Percentiles rank a stretch among this genome's conserved stretches.
phyloP scores from a whole-genome alignment of 2,113 vertebrate genomes.

The Eurypyga helias region DNA sequence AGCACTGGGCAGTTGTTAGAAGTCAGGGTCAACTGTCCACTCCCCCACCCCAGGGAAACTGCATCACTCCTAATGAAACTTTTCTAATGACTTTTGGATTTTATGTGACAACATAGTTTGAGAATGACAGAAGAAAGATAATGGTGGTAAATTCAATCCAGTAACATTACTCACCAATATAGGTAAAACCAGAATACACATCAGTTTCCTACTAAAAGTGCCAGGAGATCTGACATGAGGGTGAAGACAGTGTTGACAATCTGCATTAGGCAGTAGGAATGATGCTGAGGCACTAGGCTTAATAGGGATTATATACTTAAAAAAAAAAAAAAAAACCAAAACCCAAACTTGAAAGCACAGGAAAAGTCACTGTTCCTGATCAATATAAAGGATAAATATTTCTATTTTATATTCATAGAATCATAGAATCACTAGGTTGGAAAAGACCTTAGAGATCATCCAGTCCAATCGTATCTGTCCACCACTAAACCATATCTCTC shows the following conservation, averaged over 20 bases:
- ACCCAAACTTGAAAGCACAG: not conserved
- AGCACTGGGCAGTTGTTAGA: not conserved
- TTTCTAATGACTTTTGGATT: not conserved
- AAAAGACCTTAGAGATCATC: too few species aligned
- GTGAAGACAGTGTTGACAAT: not conserved
- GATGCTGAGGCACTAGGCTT: not conserved
- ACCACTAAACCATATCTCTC: too few species aligned
- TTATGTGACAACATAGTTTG: not conserved
- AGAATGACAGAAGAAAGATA: not conserved
- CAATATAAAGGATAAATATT: not conserved
- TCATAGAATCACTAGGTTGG: too few species aligned
- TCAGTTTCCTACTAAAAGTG: not conserved
- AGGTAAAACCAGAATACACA: not conserved
- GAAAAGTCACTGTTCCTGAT: not conserved
- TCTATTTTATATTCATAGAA: not conserved
- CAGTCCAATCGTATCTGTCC: too few species aligned
- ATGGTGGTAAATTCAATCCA: not conserved
- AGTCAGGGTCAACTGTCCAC: not conserved
- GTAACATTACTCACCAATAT: not conserved
- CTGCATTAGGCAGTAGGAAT: not conserved
- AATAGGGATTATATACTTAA: not conserved
- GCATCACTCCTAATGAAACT: not conserved
- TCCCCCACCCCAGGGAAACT: not conserved
- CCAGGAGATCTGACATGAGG: not conserved
- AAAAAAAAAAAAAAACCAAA: too few species aligned